Percentiles rank a stretch among this genome's conserved stretches.
phyloP scores from a whole-genome alignment of 2,888 invertebrate genomes.

The Luffia ferchaultella region DNA sequence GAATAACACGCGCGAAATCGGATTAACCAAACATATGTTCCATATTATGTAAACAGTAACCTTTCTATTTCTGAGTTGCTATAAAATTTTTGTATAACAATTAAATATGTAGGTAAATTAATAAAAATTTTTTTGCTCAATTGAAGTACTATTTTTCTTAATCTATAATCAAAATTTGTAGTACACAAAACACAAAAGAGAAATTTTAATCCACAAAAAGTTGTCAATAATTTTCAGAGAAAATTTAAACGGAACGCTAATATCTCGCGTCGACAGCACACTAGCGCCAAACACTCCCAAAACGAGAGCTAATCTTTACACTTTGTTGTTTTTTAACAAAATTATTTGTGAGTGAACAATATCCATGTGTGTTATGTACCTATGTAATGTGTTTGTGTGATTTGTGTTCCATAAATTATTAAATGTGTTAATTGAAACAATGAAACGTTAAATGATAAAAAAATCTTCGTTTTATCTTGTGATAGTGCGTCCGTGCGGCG shows the following conservation, averaged over 20 bases:
- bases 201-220: too few relatives aligned
- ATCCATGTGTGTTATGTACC: slow-evolving; percentile 39
- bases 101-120: too few relatives aligned
- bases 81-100: too few relatives aligned
- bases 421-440: slow-evolving; percentile 57
- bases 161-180: too few relatives aligned
- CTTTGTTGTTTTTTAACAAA: slow-evolving; percentile 14
- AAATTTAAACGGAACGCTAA: background rate
- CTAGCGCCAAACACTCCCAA: slow-evolving; percentile 16
- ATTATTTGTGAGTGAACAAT: slow-evolving; percentile 16
- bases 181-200: too few relatives aligned
- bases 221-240: too few relatives aligned
- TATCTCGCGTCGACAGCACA: slow-evolving; percentile 7
- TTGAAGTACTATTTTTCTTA: too few relatives aligned
- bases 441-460: slow-evolving; percentile 59
- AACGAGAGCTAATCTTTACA: slow-evolving; percentile 13
- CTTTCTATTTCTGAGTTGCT: too few relatives aligned
- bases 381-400: slow-evolving; percentile 67
- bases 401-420: slow-evolving; percentile 65
- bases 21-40: slow-evolving; percentile 1
- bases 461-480: slow-evolving; percentile 61
- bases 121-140: too few relatives aligned
- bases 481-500: slow-evolving; percentile 62
- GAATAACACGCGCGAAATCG: background rate
- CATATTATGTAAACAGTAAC: background rate